Percentiles rank a stretch among this genome's conserved stretches.
These are phyloP conservation scores for Delichon dasypus DNA, from an alignment of 2,797 vertebrate genomes.

Conservation along the genomic window DNA sequence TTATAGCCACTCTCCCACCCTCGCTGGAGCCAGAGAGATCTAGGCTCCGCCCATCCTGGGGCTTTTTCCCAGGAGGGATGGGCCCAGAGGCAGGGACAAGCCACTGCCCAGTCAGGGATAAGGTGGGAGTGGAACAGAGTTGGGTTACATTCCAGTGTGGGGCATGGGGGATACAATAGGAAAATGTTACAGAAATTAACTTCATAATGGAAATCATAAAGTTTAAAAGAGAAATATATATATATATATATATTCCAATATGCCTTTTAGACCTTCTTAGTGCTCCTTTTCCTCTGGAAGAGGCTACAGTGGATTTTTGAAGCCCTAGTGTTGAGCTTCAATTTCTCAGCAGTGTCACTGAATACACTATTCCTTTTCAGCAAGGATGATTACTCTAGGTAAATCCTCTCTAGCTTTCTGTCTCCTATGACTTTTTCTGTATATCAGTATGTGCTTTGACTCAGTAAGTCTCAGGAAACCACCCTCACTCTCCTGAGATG, in stretches of 20 bases:
- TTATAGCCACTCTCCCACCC: too few species aligned
- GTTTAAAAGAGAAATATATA: not conserved
- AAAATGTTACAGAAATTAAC: not conserved
- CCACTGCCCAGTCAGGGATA: too few species aligned
- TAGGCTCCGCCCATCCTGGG: too few species aligned
- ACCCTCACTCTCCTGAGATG: not conserved
- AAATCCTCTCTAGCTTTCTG: not conserved
- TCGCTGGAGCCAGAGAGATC: too few species aligned
- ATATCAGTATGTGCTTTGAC: not conserved
- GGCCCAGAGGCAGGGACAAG: too few species aligned
- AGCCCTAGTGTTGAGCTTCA: not conserved
- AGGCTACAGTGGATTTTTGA: not conserved
- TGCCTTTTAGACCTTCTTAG: not conserved
- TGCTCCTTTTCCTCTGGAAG: not conserved
- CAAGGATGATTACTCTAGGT: not conserved
- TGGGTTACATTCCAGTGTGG: too few species aligned
- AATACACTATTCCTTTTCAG: not conserved
- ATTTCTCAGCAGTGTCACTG: not conserved
- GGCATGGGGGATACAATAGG: too few species aligned
- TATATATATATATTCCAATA: accelerated
- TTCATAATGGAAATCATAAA: not conserved
- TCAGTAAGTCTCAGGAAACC: not conserved
- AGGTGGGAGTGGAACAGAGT: too few species aligned
- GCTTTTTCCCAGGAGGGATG: too few species aligned
- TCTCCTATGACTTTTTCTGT: not conserved